These are phyloP conservation scores for Latrodectus hesperus DNA, from an alignment of 2,888 invertebrate species.

Conservation along the genomic window DNA sequence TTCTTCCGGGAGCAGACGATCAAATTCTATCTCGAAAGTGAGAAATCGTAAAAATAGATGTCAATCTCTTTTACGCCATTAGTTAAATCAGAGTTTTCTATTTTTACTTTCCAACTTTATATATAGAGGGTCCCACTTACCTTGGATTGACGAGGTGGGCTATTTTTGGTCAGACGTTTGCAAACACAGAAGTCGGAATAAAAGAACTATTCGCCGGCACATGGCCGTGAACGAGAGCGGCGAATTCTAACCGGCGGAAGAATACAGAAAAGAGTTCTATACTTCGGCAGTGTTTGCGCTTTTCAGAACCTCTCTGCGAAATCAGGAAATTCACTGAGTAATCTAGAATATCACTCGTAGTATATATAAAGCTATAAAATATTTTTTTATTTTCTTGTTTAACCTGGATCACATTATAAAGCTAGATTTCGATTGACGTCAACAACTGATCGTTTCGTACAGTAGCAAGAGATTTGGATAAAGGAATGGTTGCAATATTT, in stretches of 20 bases:
- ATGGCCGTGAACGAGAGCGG: slow-evolving; percentile 29
- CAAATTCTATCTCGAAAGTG: slow-evolving; percentile 22
- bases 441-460: slow-evolving; percentile 58
- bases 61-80: slow-evolving; percentile 34
- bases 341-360: neutral
- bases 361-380: slow-evolving; percentile 4
- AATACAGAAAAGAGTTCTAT: slow-evolving; percentile 45
- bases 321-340: neutral
- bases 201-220: slow-evolving; percentile 50
- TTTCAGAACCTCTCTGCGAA: neutral
- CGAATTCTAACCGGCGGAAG: slow-evolving; percentile 38
- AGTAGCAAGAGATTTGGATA: slow-evolving; percentile 44
- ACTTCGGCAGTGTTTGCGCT: neutral
- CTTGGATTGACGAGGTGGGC: slow-evolving; percentile 58
- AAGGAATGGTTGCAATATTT: slow-evolving; percentile 15
- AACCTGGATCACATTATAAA: neutral
- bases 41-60: slow-evolving; percentile 34
- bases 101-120: slow-evolving; percentile 51
- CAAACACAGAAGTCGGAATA: slow-evolving; percentile 55
- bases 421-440: slow-evolving; percentile 53
- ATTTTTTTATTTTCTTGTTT: slow-evolving; percentile 10
- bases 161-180: slow-evolving; percentile 63
- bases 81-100: slow-evolving; percentile 38
- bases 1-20: slow-evolving; percentile 33
- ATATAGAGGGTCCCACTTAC: slow-evolving; percentile 51